Evolutionary conservation across 1,140 invertebrate genomes (phyloP).

Genomic region (Musca domestica): DNA sequence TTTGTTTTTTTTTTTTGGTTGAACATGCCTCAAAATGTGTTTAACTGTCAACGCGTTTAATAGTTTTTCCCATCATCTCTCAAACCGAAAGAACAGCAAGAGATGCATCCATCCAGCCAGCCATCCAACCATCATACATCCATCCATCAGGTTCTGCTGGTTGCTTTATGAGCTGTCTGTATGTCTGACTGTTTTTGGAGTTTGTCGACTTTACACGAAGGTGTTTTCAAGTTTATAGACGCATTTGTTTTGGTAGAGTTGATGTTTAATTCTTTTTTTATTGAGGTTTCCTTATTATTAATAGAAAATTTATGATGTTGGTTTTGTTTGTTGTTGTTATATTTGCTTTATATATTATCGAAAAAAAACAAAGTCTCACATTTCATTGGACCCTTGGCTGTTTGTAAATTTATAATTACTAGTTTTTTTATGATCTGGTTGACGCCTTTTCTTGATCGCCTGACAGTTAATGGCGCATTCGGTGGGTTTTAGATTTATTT

Average conservation of each 20-base stretch:
- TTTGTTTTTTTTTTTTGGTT: too few relatives aligned
- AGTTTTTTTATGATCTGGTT: background rate
- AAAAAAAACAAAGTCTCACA: background rate
- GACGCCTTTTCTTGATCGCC: background rate
- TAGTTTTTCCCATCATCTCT: background rate
- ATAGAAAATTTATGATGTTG: constrained; percentile 14
- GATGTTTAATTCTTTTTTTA: background rate
- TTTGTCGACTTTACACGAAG: background rate
- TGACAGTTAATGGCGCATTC: too few relatives aligned
- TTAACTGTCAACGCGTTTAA: constrained; percentile 19
- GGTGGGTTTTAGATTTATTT: too few relatives aligned
- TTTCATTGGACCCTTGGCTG: constrained; percentile 4
- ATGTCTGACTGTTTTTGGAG: background rate
- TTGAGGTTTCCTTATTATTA: constrained; percentile 10
- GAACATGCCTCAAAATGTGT: constrained; percentile 13
- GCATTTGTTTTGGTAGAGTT: background rate
- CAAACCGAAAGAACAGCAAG: too few relatives aligned
- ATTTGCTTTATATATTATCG: too few relatives aligned
- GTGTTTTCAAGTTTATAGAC: constrained; percentile 12
- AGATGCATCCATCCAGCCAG: too few relatives aligned
- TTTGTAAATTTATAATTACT: constrained; percentile 15
- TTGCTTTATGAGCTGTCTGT: background rate
- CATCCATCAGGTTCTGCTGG: background rate
- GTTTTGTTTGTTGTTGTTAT: too few relatives aligned
- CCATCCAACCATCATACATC: background rate